Evolutionary conservation across 2,797 vertebrate species (phyloP).

Genomic region (Hemibagrus guttatus): DNA sequence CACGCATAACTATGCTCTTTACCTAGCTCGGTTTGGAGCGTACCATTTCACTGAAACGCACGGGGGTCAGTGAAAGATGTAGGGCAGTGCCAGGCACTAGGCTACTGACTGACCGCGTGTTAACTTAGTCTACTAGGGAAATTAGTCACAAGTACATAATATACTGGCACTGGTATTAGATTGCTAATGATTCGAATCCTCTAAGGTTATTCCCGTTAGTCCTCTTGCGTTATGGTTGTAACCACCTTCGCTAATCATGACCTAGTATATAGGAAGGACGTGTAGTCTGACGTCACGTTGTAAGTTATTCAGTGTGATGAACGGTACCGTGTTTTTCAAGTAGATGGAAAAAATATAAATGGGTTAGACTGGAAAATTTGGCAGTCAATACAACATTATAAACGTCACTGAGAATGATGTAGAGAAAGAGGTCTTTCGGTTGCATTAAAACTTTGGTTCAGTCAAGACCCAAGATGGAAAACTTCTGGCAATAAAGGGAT

Average conservation of each 20-base stretch:
- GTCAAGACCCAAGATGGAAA: not conserved
- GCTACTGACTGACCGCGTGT: no score
- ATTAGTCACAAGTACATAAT: not conserved
- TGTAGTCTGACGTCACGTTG: not conserved
- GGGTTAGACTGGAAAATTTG: not conserved
- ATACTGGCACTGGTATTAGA: not conserved
- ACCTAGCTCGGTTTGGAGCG: conserved; percentile 45
- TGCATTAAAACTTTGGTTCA: not conserved
- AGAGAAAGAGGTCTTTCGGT: not conserved
- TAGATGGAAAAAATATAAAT: not conserved
- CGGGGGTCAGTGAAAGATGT: conserved; percentile 44
- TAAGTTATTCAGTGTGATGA: not conserved
- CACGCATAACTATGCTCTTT: conserved; percentile 36
- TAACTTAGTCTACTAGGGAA: not conserved
- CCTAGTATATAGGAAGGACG: not conserved
- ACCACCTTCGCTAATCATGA: not conserved
- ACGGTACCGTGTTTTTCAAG: not conserved
- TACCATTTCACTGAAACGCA: conserved; percentile 47
- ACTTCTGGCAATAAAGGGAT: not conserved
- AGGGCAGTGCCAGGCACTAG: conserved; percentile 34
- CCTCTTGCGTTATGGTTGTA: not conserved
- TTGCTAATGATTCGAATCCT: not conserved
- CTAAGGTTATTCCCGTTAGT: no score
- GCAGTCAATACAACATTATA: not conserved
- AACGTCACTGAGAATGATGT: not conserved